Percentiles rank a stretch among this genome's conserved stretches.
Evolutionary conservation across 2,888 invertebrate species (phyloP).

Genomic region (Drosophila sordidula): DNA sequence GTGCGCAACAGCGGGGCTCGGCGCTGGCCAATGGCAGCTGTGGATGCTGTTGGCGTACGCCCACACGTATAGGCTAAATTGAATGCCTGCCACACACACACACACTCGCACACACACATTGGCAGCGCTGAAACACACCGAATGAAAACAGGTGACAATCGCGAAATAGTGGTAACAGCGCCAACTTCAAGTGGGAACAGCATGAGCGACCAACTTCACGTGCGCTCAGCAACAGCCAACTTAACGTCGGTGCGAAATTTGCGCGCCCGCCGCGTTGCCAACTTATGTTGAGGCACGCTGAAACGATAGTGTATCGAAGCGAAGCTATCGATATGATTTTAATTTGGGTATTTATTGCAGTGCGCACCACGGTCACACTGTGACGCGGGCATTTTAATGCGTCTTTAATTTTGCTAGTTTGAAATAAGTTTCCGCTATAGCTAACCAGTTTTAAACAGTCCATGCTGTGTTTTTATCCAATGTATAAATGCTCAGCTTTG

Average conservation of each 20-base stretch:
- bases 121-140: neutral
- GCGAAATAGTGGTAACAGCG: slow-evolving; percentile 32
- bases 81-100: slow-evolving; percentile 15
- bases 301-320: neutral
- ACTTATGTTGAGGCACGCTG: neutral
- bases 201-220: slow-evolving; percentile 21
- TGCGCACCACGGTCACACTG: neutral
- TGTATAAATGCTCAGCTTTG: no score
- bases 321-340: neutral
- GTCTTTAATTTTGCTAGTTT: neutral
- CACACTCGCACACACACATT: neutral
- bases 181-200: slow-evolving; percentile 47
- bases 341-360: neutral
- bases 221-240: slow-evolving; percentile 4
- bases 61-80: slow-evolving; percentile 14
- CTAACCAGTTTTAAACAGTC: no score
- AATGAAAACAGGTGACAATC: slow-evolving; percentile 25
- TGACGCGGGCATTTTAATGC: neutral
- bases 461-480: no score
- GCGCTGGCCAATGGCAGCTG: slow-evolving; percentile 42
- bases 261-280: slow-evolving; percentile 40
- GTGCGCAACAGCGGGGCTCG: slow-evolving; percentile 36
- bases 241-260: slow-evolving; percentile 6
- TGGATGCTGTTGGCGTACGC: slow-evolving; percentile 51
- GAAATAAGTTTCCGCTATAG: no score